A percentile compares a stretch with the other conserved stretches of the same genome.
Conservation (phyloP, 64 coral and sea anemone genomes). For the Stichodactyla mertensii region DNA sequence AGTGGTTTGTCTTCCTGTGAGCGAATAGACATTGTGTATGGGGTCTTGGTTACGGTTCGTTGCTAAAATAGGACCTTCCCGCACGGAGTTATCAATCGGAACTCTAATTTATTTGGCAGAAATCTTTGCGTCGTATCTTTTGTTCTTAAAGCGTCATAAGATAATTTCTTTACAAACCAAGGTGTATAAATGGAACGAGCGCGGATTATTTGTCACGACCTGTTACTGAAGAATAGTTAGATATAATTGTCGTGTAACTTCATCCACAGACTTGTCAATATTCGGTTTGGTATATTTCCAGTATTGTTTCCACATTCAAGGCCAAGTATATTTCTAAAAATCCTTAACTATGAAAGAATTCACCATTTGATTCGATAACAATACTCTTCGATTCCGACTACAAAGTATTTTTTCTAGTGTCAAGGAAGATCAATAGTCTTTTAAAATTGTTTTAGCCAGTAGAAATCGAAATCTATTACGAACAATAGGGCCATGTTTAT, state of each 20-base stretch:
- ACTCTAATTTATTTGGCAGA: not conserved
- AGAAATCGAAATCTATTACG: conserved; percentile 1
- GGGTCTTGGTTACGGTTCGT: conserved; percentile 7
- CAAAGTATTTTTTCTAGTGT: conserved; percentile 7
- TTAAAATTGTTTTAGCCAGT: conserved; percentile 10
- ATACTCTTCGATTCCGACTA: not conserved
- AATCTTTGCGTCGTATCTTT: not conserved
- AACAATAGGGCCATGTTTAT: conserved; percentile 8
- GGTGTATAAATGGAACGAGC: not conserved
- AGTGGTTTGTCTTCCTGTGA: not conserved
- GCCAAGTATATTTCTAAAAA: not conserved
- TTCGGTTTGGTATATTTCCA: conserved; percentile 57
- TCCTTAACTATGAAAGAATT: conserved; percentile 21
- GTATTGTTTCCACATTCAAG: conserved; percentile 36
- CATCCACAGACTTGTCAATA: conserved; percentile 7
- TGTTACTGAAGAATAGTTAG: not conserved
- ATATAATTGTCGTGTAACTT: conserved; percentile 12
- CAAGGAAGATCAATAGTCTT: conserved; percentile 1
- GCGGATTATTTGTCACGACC: not conserved
- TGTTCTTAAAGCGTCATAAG: not conserved
- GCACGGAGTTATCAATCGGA: not conserved
- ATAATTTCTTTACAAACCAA: not conserved
- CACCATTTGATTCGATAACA: not conserved
- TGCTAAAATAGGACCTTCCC: conserved; percentile 3
- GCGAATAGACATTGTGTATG: not conserved